Evolutionary conservation across 1,140 invertebrate species (phyloP).

Genomic region (Dendrolimus kikuchii): DNA sequence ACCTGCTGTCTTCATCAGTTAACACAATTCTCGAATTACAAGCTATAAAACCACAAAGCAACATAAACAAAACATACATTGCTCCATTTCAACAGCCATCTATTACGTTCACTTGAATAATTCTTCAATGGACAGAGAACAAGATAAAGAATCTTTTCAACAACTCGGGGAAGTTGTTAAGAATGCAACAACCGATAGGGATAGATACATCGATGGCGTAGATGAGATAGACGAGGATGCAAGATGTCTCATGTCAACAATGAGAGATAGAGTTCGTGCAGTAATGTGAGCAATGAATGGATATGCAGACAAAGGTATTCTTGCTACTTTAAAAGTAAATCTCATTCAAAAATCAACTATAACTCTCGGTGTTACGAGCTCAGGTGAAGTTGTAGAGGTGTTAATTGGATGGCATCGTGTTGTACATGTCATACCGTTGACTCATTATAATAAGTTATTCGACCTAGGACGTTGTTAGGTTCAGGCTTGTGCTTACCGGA

Average conservation of each 20-base stretch:
- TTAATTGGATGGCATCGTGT: too few species aligned
- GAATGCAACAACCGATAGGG: slow-evolving; percentile 26
- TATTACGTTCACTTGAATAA: slow-evolving; percentile 12
- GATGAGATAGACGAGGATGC: slow-evolving; percentile 23
- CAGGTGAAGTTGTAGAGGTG: too few species aligned
- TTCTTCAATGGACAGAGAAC: slow-evolving; percentile 22
- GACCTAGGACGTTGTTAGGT: too few species aligned
- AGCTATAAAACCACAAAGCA: too few species aligned
- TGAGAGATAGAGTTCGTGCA: slow-evolving; percentile 53
- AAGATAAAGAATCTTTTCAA: slow-evolving; percentile 16
- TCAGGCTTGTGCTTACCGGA: too few species aligned
- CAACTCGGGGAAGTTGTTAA: slow-evolving; percentile 11
- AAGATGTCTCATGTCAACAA: slow-evolving; percentile 51
- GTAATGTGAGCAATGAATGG: slow-evolving; percentile 62
- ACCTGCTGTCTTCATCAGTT: too few species aligned
- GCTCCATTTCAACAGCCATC: slow-evolving; percentile 2
- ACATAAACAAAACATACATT: slow-evolving; percentile 6
- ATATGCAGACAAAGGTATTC: slow-evolving; percentile 30
- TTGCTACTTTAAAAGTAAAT: not conserved
- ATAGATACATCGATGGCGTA: slow-evolving; percentile 9
- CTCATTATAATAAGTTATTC: too few species aligned
- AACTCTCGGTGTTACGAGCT: too few species aligned
- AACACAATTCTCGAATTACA: too few species aligned
- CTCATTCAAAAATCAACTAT: too few species aligned
- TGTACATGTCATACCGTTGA: too few species aligned